phyloP scores from a whole-genome alignment of 1,140 invertebrate species.

The Lasaia peninsularis region DNA sequence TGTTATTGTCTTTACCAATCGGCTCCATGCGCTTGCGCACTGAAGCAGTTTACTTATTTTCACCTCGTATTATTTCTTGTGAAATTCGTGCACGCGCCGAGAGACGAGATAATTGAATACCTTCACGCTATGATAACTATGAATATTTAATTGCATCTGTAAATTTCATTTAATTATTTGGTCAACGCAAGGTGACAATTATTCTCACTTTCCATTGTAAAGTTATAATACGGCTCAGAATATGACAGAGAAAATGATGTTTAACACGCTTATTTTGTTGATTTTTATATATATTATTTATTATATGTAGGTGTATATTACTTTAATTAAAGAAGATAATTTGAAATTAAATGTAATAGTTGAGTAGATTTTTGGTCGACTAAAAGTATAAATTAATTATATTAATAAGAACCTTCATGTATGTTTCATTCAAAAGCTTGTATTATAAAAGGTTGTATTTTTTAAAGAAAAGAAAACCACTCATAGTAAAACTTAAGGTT shows the following conservation, averaged over 20 bases:
- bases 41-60: conserved; percentile 59
- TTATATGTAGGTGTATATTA: no score
- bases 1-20: conserved; percentile 1
- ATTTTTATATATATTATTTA: no score
- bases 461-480: no score
- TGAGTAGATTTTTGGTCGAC: no score
- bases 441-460: no score
- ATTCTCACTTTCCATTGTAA: background rate
- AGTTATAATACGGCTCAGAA: background rate
- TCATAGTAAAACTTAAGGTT: no score
- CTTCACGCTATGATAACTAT: conserved; percentile 58
- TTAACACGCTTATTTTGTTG: background rate
- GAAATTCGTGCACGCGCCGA: conserved; percentile 60
- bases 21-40: conserved; percentile 31
- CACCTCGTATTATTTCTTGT: conserved; percentile 66
- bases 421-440: no score
- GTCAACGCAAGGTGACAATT: conserved; percentile 21
- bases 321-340: no score
- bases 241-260: background rate
- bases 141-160: conserved; percentile 35
- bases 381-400: no score
- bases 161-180: conserved; percentile 27
- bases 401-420: no score
- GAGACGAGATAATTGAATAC: conserved; percentile 57
- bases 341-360: no score